Evolutionary conservation across 2,888 invertebrate genomes (phyloP).

Genomic region (Trachelus tabidus): DNA sequence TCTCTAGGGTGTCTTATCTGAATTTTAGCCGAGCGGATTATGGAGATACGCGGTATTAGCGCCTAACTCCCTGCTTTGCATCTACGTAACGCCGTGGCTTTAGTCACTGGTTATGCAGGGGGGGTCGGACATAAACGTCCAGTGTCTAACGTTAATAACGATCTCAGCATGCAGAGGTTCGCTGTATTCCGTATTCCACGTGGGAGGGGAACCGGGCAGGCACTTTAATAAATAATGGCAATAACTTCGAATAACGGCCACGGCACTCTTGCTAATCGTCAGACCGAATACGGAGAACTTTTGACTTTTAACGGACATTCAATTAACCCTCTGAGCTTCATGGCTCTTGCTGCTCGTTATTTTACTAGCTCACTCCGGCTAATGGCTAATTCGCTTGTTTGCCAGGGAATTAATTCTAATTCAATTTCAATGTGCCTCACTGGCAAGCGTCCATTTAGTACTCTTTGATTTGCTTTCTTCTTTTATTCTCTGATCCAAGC

Average conservation of each 20-base stretch:
- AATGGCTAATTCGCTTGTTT: background rate
- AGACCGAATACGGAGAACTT: background rate
- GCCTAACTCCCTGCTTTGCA: slow-evolving; percentile 36
- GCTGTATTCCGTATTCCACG: background rate
- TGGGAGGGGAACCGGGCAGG: background rate
- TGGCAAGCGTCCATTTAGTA: background rate
- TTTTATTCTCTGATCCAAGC: background rate
- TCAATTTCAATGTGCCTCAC: background rate
- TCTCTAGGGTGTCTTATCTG: slow-evolving; percentile 21
- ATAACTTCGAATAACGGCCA: background rate
- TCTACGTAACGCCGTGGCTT: slow-evolving; percentile 23
- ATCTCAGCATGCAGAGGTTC: background rate
- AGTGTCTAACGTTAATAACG: background rate
- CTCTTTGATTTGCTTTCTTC: background rate
- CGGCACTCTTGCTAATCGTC: background rate
- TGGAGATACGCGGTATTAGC: slow-evolving; percentile 34
- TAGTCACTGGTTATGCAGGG: background rate
- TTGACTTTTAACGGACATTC: background rate
- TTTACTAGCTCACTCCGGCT: background rate
- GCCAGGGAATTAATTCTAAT: background rate
- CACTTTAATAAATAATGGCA: background rate
- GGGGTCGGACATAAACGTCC: background rate
- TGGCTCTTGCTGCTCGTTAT: background rate
- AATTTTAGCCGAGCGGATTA: slow-evolving; percentile 35
- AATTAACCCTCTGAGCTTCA: background rate